Percentiles rank a stretch among this genome's conserved stretches.
phyloP scores from a whole-genome alignment of 2,113 vertebrate genomes.

The Dicaeum eximium region DNA sequence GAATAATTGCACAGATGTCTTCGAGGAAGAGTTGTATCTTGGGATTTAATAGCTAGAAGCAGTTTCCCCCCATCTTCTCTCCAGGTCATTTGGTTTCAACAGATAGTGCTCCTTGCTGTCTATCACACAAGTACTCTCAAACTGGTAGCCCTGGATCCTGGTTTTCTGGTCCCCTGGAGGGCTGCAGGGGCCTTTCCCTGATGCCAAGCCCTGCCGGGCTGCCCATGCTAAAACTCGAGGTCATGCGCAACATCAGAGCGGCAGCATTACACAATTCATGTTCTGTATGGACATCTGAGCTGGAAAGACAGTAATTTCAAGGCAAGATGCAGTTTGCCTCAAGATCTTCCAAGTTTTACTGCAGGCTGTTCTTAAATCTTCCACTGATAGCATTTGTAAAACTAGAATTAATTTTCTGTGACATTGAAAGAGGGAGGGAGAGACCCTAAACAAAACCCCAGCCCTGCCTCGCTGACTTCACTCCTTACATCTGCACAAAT shows the following conservation, averaged over 20 bases:
- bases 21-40: not conserved
- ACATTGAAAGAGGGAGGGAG: not conserved
- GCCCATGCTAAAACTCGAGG: not conserved
- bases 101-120: not conserved
- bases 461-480: not conserved
- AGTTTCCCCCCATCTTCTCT: not conserved
- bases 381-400: not conserved
- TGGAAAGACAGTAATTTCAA: constrained; percentile 14
- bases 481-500: not conserved
- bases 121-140: not conserved
- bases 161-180: not conserved
- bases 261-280: not conserved
- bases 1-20: not conserved
- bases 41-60: not conserved
- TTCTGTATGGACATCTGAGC: not conserved
- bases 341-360: not conserved
- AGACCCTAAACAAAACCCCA: not conserved
- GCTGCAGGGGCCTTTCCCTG: not conserved
- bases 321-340: constrained; percentile 34
- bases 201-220: not conserved
- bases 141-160: constrained; percentile 4
- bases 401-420: constrained; percentile 9
- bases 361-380: constrained; percentile 15
- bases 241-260: not conserved
- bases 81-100: not conserved